Base-by-base conservation (phyloP, 1,140 invertebrate genomes). In the Leguminivora glycinivorella region DNA sequence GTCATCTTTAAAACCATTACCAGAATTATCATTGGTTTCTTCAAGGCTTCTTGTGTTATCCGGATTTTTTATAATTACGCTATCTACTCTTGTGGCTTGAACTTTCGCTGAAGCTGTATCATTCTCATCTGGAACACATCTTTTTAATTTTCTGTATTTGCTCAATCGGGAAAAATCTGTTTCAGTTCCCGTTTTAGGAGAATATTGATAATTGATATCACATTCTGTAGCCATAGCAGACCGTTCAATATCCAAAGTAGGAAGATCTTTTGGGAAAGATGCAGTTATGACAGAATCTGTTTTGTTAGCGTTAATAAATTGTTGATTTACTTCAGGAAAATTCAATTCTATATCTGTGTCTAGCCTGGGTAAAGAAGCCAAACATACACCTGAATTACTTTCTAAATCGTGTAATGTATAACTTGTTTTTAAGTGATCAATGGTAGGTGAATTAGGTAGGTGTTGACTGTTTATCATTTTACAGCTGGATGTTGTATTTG, bases 41-140 rank as follows among this genome's bases (percentile, higher is more conserved):
- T 81, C 80, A 9, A 76, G 67, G 38, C 52, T 72, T 75, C 82
- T 87, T 10, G 60, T 68, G 75, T 85, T 90, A 58, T 91, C 89
- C 19, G 88, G 88, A 82, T 90, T 91, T 84, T 90, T 90, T 72
- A 90, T 90, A 40, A 91, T 91, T 22, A 91, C 89, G 80, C 89
- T 91, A 67, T 91, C 83, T 19, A 83, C 85, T 77, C 88, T 77
- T 75, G 78, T 60, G 58, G 63, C 74, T 76, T 70, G 70, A 19
- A 66, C 47, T 66, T 71, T 76, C 40, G 60, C 29, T 52, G 68
- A 56, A 26, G 72, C n/a, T 67, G 38, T 73, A 71, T 84, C 78
- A 69, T 75, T 78, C 7, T 26, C 5, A 34, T 72, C 75, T 26
- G 67, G 40, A 29, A 78, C 78, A 68, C 22, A 60, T 72, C 72